phyloP scores from a whole-genome alignment of 2,888 invertebrate species.

The Mesorhabditis sp. region DNA sequence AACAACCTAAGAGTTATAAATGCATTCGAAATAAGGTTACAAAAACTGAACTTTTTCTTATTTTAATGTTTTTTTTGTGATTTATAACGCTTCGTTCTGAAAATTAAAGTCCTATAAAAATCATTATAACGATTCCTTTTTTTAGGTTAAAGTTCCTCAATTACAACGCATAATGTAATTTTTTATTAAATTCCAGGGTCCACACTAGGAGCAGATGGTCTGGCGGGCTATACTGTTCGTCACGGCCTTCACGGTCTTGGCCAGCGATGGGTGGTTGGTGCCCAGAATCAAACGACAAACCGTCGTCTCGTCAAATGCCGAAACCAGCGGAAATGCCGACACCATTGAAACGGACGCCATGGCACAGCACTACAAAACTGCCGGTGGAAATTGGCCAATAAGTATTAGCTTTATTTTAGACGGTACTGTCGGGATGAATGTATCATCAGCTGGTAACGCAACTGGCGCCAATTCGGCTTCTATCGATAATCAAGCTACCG shows the following conservation, averaged over 20 bases:
- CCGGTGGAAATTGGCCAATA: not conserved
- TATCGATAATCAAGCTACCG: conserved; percentile 22
- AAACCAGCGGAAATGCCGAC: conserved; percentile 32
- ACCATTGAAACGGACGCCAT: conserved; percentile 27
- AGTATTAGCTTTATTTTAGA: conserved; percentile 7
- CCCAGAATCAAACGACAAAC: not conserved
- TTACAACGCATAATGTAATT: too few species aligned
- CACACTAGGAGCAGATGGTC: not conserved
- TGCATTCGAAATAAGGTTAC: too few species aligned
- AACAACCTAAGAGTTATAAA: too few species aligned
- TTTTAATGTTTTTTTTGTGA: too few species aligned
- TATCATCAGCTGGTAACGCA: conserved; percentile 36
- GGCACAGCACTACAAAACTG: conserved; percentile 33
- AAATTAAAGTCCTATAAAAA: too few species aligned
- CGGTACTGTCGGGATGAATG: conserved; percentile 39
- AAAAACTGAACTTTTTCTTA: too few species aligned
- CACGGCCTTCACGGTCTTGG: not conserved
- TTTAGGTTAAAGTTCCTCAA: too few species aligned
- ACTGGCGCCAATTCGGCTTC: conserved; percentile 26
- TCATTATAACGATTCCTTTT: too few species aligned
- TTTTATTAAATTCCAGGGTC: too few species aligned
- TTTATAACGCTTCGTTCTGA: too few species aligned
- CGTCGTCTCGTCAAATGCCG: conserved; percentile 29
- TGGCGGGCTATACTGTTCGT: not conserved
- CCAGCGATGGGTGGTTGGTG: conserved; percentile 3